A percentile compares a stretch with the other conserved stretches of the same genome.
Conservation (phyloP, 2,113 vertebrate genomes). For the Elephantulus edwardii region DNA sequence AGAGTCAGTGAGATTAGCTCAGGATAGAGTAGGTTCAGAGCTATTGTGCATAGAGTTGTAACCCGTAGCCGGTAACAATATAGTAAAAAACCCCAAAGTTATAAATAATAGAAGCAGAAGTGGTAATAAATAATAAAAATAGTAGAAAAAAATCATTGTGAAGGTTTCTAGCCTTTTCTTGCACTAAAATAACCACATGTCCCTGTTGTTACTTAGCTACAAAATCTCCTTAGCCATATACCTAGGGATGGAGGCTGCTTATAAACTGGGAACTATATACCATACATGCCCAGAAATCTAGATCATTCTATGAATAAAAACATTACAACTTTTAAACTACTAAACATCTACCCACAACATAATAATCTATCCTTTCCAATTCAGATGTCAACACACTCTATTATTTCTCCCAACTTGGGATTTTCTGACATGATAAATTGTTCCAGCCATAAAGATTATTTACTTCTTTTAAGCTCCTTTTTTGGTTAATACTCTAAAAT, state of each 20-base stretch:
- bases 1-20: too few species aligned
- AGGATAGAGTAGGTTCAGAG: too few species aligned
- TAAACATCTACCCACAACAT: conserved; percentile 66
- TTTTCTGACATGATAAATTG: conserved; percentile 64
- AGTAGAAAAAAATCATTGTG: too few species aligned
- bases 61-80: too few species aligned
- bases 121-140: too few species aligned
- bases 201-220: background rate
- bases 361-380: conserved; percentile 74
- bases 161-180: background rate
- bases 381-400: conserved; percentile 64
- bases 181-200: background rate
- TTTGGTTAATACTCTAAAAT: conserved; percentile 45
- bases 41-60: too few species aligned
- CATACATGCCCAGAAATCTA: conserved; percentile 80
- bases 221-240: background rate
- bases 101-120: too few species aligned
- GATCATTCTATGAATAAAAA: conserved; percentile 83
- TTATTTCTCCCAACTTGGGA: conserved; percentile 62
- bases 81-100: too few species aligned
- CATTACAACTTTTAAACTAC: conserved; percentile 77
- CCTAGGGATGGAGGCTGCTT: background rate
- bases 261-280: conserved; percentile 20
- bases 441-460: conserved; percentile 41
- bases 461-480: conserved; percentile 67